These are phyloP conservation scores for Chondrosia reniformis DNA, from an alignment of 37 sponge, comb jelly and placozoan genomes.

Conservation along the genomic window DNA sequence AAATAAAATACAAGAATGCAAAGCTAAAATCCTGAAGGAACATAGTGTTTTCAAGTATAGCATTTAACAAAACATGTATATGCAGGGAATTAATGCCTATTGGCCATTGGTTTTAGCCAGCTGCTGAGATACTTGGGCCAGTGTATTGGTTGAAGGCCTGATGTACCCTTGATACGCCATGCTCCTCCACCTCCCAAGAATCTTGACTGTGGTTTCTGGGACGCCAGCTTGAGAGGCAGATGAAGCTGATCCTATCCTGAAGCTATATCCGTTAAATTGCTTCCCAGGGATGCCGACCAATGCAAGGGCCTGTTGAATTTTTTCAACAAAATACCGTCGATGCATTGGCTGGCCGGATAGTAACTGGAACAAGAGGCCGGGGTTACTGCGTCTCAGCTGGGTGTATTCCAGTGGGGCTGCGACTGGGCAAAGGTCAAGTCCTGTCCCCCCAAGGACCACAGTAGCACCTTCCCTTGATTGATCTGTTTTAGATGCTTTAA, in stretches of 20 bases:
- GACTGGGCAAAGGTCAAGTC: not conserved
- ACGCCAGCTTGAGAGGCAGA: slow-evolving; percentile 2
- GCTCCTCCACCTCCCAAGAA: slow-evolving; percentile 17
- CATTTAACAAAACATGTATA: no score
- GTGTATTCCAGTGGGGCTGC: slow-evolving; percentile 9
- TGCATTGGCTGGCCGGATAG: not conserved
- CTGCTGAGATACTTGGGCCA: slow-evolving; percentile 1
- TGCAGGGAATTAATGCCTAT: no score
- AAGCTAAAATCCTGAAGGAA: no score
- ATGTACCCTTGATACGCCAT: slow-evolving; percentile 10
- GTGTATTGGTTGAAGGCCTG: not conserved
- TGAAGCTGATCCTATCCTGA: slow-evolving; percentile 16
- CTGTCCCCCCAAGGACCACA: not conserved
- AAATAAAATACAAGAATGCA: no score
- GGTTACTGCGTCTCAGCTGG: not conserved
- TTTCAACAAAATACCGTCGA: not conserved
- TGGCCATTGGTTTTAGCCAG: no score
- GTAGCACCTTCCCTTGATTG: not conserved
- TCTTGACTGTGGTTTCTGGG: slow-evolving; percentile 4
- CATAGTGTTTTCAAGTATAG: no score
- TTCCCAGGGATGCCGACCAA: not conserved
- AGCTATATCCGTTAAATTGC: slow-evolving; percentile 14
- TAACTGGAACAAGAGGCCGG: slow-evolving; percentile 1
- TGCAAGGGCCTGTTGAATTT: slow-evolving; percentile 4
- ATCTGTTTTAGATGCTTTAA: slow-evolving; percentile 9